These are phyloP conservation scores for Remorina albescens DNA, from an alignment of 2,797 vertebrate genomes.

Conservation along the genomic window DNA sequence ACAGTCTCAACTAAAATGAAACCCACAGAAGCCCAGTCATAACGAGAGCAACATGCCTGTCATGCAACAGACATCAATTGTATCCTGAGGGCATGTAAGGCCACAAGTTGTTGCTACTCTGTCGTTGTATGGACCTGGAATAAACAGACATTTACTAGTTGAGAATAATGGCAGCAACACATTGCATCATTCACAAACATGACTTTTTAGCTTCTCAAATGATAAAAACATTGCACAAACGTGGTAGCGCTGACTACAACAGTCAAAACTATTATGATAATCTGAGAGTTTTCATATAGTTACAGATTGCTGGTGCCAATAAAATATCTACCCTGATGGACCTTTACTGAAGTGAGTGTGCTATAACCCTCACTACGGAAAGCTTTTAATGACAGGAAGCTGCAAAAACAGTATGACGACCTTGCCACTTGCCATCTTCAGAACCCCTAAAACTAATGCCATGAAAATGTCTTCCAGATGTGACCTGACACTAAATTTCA, in stretches of 20 bases:
- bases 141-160: not conserved
- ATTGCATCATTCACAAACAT: not conserved
- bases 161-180: constrained; percentile 9
- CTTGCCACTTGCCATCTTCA: constrained; percentile 2
- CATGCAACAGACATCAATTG: constrained; percentile 16
- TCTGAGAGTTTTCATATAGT: not conserved
- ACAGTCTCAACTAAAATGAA: constrained; percentile 40
- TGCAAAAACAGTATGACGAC: constrained; percentile 9
- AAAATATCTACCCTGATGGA: constrained; percentile 35
- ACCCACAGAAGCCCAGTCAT: constrained; percentile 55
- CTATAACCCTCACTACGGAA: constrained; percentile 30
- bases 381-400: constrained; percentile 63
- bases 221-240: not conserved
- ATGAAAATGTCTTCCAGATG: constrained; percentile 53
- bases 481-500: constrained; percentile 43
- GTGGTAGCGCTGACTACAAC: not conserved
- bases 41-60: constrained; percentile 37
- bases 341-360: constrained; percentile 14
- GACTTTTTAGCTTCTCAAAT: not conserved
- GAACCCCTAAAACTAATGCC: constrained; percentile 30
- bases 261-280: not conserved
- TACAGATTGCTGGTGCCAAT: constrained; percentile 37
- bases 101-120: not conserved
- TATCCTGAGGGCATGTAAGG: constrained; percentile 39
- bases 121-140: not conserved